Evolutionary conservation across 2,888 invertebrate species (phyloP), one percentile per base, ranked within the genome.

Genomic region (Cacoxenus indagator): DNA sequence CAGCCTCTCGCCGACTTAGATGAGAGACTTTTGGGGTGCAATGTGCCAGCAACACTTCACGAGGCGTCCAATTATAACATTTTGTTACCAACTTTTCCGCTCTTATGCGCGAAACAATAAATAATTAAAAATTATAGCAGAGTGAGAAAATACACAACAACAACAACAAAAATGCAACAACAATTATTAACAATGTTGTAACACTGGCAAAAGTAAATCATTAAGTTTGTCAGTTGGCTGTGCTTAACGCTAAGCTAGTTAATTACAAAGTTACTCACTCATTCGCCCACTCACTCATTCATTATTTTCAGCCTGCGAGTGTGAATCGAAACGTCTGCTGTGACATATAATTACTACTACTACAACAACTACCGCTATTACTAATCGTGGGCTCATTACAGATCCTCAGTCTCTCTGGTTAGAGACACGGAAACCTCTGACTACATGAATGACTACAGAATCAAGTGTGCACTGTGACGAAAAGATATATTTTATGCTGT

Each of bases 51-150:
- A 57, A 57, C 14, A 27, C 57, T n/a, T 19, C 24, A 24, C 57
- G 19, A 4, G 27, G 27, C 24, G 46, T 26, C 46, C 64, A 71
- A 71, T 71, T 71, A 67, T 69, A 71, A 65, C 67, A 71, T 69
- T 71, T 71, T 71, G 71, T 71, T 69, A 69, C 55, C 54, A 69
- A 69, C 67, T 71, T 71, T 71, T 69, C 69, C 69, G 69, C 69
- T 69, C 48, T 69, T 67, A 67, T 71, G 69, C 65, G 62, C 71
- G 27, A 71, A 69, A 67, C 67, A 67, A 69, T 65, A 61, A 65
- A 59, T 57, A 67, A 59, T 61, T 69, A 57, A 61, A 67, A 65
- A 61, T 51, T 51, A 51, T 51, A 51, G 22, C 51, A 51, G 66
- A 69, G 54, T 54, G 62, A 5, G 54, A 29, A 17, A 4, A 51